phyloP scores from a whole-genome alignment of 2,113 vertebrate genomes.

The Hemibagrus wyckioides region DNA sequence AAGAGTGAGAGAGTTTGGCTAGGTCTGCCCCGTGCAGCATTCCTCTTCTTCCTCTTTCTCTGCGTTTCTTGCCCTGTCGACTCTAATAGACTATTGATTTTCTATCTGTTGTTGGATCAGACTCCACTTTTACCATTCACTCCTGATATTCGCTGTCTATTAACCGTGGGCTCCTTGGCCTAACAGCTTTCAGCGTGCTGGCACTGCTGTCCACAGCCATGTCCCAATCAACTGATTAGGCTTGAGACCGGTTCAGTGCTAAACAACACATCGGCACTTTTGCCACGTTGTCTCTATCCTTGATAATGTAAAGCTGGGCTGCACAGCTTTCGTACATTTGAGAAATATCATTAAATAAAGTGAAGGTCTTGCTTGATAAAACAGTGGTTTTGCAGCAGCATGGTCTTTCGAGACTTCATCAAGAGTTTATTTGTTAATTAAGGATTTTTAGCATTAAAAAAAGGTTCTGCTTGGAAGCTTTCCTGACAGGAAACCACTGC shows the following conservation, averaged over 20 bases:
- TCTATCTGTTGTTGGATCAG: conserved; percentile 83
- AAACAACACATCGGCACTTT: conserved; percentile 14
- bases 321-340: conserved; percentile 11
- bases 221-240: conserved; percentile 54
- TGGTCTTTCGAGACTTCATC: neutral
- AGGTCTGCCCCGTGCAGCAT: conserved; percentile 21
- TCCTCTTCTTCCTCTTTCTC: conserved; percentile 28
- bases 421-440: neutral
- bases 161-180: conserved; percentile 76
- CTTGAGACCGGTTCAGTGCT: conserved; percentile 12
- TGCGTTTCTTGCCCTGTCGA: conserved; percentile 70
- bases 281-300: conserved; percentile 34
- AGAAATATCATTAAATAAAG: conserved; percentile 10
- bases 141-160: conserved; percentile 91
- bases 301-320: conserved; percentile 37
- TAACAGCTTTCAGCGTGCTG: conserved; percentile 70
- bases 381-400: neutral
- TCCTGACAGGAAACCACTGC: neutral
- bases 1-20: conserved; percentile 13
- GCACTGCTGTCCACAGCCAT: conserved; percentile 33
- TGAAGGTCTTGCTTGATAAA: conserved; percentile 7
- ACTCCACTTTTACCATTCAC: conserved; percentile 83
- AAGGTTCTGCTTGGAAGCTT: neutral
- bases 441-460: neutral
- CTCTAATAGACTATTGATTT: conserved; percentile 98